Evolutionary conservation across 2,888 invertebrate species (phyloP).

Genomic region (Epinotia nisella): DNA sequence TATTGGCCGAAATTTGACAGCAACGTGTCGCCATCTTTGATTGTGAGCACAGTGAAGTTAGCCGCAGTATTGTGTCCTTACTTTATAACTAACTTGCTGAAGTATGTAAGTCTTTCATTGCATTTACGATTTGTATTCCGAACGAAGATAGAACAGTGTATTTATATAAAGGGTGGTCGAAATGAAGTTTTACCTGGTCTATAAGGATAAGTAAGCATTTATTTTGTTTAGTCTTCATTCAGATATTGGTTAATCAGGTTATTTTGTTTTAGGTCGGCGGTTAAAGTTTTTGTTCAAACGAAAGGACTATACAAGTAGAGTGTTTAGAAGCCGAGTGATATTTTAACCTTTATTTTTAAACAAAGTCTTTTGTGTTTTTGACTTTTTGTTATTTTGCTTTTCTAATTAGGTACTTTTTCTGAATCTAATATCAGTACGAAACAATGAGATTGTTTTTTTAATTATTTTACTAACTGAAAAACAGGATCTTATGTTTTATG

Average conservation of each 20-base stretch:
- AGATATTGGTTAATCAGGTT: background rate
- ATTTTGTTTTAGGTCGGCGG: too few species aligned
- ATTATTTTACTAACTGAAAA: too few species aligned
- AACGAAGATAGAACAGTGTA: constrained; percentile 51
- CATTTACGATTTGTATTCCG: constrained; percentile 54
- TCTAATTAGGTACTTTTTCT: too few species aligned
- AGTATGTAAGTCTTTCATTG: constrained; percentile 47
- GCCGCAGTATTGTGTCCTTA: constrained; percentile 25
- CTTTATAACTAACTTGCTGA: constrained; percentile 38
- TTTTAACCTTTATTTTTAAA: background rate
- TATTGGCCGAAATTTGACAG: constrained; percentile 34
- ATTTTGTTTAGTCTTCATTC: constrained; percentile 2
- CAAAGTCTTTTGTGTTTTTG: too few species aligned
- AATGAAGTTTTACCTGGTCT: constrained; percentile 75
- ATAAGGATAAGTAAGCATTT: constrained; percentile 73
- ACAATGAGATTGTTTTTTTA: too few species aligned
- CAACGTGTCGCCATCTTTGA: constrained; percentile 17
- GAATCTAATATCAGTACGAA: too few species aligned
- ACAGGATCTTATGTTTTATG: too few species aligned
- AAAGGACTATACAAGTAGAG: background rate
- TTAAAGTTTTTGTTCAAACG: background rate
- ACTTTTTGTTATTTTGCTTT: too few species aligned
- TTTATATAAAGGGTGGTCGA: constrained; percentile 53
- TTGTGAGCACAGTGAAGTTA: constrained; percentile 28
- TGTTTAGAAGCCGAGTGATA: background rate